These are phyloP conservation scores for Heliocidaris erythrogramma DNA, from an alignment of 35 echinoderm and acorn worm genomes.

Conservation along the genomic window DNA sequence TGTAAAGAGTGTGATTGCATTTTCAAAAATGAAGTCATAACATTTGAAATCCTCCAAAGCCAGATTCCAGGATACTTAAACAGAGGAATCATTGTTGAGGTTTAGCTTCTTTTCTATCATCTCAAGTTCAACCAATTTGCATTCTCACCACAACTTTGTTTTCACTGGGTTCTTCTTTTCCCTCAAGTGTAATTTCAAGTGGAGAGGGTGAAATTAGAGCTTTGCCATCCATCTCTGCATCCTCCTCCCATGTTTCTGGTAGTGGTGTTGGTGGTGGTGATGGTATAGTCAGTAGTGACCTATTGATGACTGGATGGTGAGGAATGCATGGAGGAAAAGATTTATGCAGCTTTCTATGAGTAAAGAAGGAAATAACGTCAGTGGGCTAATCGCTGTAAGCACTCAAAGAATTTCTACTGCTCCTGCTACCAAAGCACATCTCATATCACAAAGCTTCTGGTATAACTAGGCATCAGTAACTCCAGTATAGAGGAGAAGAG, in stretches of 20 bases:
- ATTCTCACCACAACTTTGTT: not conserved
- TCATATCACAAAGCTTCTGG: not conserved
- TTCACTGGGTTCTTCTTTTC: not conserved
- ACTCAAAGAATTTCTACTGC: conserved; percentile 5
- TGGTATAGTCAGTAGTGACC: not conserved
- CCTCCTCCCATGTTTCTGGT: not conserved
- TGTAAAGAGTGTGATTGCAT: not conserved
- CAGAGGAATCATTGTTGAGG: not conserved
- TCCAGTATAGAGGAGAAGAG: not conserved
- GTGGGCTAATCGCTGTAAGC: not conserved
- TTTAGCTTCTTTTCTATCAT: not conserved
- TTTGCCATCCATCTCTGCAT: not conserved
- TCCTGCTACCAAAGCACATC: not conserved
- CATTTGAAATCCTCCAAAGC: not conserved
- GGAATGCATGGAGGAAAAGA: not conserved
- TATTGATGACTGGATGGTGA: not conserved
- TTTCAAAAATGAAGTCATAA: not conserved
- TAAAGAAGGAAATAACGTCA: not conserved
- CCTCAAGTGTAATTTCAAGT: not conserved
- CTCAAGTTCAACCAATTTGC: not conserved
- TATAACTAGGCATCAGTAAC: not conserved
- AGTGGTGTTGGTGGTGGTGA: not conserved
- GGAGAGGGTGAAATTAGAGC: not conserved
- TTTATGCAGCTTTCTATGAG: not conserved
- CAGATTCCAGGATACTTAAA: not conserved